These are phyloP conservation scores for Cheumatopsyche charites DNA, from an alignment of 1,140 invertebrate species.

Conservation along the genomic window DNA sequence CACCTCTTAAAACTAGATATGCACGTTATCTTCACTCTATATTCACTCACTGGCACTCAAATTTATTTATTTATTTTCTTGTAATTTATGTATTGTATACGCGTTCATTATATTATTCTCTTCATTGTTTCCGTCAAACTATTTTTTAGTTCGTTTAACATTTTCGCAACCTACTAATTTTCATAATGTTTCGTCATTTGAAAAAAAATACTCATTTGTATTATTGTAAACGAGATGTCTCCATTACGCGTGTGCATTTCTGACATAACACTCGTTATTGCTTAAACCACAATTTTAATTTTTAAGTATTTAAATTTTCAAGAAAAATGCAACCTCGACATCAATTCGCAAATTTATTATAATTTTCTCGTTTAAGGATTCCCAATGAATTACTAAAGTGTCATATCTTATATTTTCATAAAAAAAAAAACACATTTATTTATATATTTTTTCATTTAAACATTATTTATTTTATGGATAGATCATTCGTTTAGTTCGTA, in stretches of 20 bases:
- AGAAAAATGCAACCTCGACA: no score
- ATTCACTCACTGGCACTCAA: not conserved
- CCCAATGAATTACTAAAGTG: not conserved
- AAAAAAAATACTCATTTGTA: constrained; percentile 25
- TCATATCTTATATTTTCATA: constrained; percentile 17
- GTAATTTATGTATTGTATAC: constrained; percentile 26
- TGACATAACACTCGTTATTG: constrained; percentile 22
- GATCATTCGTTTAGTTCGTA: not conserved
- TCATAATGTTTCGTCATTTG: constrained; percentile 24
- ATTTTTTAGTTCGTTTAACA: constrained; percentile 29
- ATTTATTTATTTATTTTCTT: constrained; percentile 10
- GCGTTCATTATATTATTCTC: constrained; percentile 23
- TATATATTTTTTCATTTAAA: constrained; percentile 1
- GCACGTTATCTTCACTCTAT: constrained; percentile 24
- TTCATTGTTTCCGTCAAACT: constrained; percentile 26
- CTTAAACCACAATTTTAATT: no score
- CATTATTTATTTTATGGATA: constrained; percentile 19
- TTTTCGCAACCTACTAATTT: constrained; percentile 10
- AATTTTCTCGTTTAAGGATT: no score
- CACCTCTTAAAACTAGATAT: constrained; percentile 14
- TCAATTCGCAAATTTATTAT: no score
- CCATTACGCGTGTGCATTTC: constrained; percentile 15
- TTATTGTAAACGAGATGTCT: constrained; percentile 12
- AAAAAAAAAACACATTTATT: not conserved
- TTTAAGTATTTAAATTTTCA: no score